A percentile compares a stretch with the other conserved stretches of the same genome.
These are phyloP conservation scores for Zonitis immaculata DNA, from an alignment of 2,888 invertebrate genomes.

Conservation along the genomic window DNA sequence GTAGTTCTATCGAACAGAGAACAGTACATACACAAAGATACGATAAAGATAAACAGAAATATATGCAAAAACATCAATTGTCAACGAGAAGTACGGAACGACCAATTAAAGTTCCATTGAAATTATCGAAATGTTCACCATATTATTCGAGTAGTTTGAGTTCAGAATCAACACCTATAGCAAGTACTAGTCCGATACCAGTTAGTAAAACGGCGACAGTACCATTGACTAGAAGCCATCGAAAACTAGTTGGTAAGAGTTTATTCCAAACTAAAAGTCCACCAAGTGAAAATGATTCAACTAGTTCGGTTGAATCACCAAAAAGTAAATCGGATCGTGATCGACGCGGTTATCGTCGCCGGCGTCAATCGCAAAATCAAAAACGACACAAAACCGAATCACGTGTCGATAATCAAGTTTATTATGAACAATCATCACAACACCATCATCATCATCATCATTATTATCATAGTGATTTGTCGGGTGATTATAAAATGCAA, in stretches of 20 bases:
- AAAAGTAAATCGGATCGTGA: constrained; percentile 53
- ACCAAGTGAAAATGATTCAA: constrained; percentile 70
- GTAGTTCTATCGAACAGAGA: constrained; percentile 51
- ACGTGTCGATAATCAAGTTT: constrained; percentile 45
- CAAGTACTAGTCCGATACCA: constrained; percentile 55
- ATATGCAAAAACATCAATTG: constrained; percentile 39
- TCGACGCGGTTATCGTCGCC: constrained; percentile 63
- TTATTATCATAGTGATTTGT: constrained; percentile 36
- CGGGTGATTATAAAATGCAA: constrained; percentile 42
- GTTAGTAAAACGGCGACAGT: constrained; percentile 57
- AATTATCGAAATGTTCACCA: constrained; percentile 65
- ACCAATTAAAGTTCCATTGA: constrained; percentile 49
- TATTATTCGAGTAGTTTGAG: constrained; percentile 72
- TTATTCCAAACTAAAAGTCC: constrained; percentile 64
- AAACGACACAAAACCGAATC: constrained; percentile 56
- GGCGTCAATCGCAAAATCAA: constrained; percentile 57
- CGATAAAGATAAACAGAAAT: constrained; percentile 44
- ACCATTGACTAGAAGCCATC: constrained; percentile 43
- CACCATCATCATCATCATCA: too few relatives aligned
- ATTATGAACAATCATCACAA: constrained; percentile 42
- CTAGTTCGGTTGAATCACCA: constrained; percentile 67
- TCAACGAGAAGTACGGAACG: constrained; percentile 43
- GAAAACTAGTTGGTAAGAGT: constrained; percentile 54
- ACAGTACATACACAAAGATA: constrained; percentile 44
- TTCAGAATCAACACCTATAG: constrained; percentile 68